Evolutionary conservation across 2,113 vertebrate genomes (phyloP), one percentile per base, ranked within the genome.

Genomic region (Heterotis niloticus): DNA sequence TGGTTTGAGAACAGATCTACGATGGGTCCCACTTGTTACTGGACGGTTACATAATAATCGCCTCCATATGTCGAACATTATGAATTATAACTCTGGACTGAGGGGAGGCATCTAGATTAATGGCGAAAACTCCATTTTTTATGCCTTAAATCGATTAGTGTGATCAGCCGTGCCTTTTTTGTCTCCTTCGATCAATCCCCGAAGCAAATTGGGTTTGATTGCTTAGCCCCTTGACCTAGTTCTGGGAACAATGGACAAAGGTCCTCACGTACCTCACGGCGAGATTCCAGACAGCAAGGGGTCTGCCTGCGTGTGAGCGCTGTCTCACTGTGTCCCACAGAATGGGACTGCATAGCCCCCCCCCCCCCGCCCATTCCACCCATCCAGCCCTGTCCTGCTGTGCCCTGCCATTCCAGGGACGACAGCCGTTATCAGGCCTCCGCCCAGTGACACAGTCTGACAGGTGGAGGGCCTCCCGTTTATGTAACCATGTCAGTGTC

Each of bases 161-260:
- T 89, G 88, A 90, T 90, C 82, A 82, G 80, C 86, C 86, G 78
- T 85, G 34, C 34, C 64, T 23, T 66, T 23, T 66, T 66, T 23
- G 23, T 66, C 23, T 66, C 87, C 86, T 83, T 83, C 80, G 82
- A 87, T 90, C 90, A 90, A 64, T 83, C 79, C 82, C 59, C 67
- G 18, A 52, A 68, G 78, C 78, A 90, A 89, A 92, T 88, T 85
- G 81, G 87, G 85, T 89, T 84, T 90, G 89, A 92, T 88, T 85
- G 88, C 88, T 87, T 75, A 80, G 26, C 84, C 87, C 90, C 86
- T 87, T 94, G 92, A 93, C 93, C 94, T 91, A 93, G 85, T 94
- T 96, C 89, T 81, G 84, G 59, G 81, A 93, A 95, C 93, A 95
- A 94, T 92, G 89, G 91, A 80, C 88, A 86, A 88, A 88, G 87